These are phyloP conservation scores for Oncopeltus fasciatus DNA, from an alignment of 1,140 invertebrate species.

Conservation along the genomic window DNA sequence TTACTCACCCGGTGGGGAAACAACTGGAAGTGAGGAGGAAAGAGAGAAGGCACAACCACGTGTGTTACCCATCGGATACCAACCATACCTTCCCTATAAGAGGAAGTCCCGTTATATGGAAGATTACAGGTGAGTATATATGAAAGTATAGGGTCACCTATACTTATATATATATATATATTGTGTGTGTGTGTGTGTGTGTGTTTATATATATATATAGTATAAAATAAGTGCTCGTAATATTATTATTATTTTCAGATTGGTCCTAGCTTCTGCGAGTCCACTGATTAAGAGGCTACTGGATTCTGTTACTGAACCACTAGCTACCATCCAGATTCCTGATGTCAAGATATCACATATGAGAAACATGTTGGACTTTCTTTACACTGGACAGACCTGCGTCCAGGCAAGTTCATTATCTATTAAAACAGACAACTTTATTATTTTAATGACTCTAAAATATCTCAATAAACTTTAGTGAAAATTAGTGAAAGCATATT, in stretches of 20 bases:
- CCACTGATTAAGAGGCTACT: slow-evolving; percentile 58
- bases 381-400: slow-evolving; percentile 70
- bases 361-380: slow-evolving; percentile 60
- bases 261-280: slow-evolving; percentile 64
- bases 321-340: slow-evolving; percentile 57
- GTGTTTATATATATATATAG: no score
- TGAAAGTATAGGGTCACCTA: not conserved
- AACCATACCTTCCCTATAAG: slow-evolving; percentile 19
- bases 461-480: no score
- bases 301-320: slow-evolving; percentile 43
- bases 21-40: not conserved
- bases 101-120: slow-evolving; percentile 24
- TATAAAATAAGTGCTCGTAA: not conserved
- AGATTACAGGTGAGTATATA: slow-evolving; percentile 20
- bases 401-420: slow-evolving; percentile 58
- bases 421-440: no score
- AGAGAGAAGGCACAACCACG: not conserved
- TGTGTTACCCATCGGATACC: not conserved
- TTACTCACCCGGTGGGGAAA: not conserved
- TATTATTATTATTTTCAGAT: slow-evolving; percentile 32
- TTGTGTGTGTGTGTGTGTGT: no score
- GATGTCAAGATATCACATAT: slow-evolving; percentile 61
- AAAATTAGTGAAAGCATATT: no score
- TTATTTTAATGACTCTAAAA: no score
- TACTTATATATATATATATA: no score